A percentile compares a stretch with the other conserved stretches of the same genome.
Evolutionary conservation across 1,140 invertebrate species (phyloP).

Genomic region (Drosophila athabasca): DNA sequence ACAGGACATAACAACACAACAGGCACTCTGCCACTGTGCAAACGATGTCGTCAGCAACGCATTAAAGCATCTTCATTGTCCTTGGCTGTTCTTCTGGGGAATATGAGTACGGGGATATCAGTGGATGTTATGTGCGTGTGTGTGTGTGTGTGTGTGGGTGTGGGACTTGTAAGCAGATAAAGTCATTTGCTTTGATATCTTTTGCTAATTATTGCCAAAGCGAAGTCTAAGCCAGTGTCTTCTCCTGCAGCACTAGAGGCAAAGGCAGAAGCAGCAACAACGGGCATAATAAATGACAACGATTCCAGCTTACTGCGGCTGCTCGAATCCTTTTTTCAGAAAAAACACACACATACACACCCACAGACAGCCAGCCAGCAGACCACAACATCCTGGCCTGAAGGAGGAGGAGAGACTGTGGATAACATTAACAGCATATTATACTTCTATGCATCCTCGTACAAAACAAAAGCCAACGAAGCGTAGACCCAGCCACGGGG

Average conservation of each 20-base stretch:
- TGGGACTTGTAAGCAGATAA: slow-evolving; percentile 71
- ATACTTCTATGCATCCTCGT: slow-evolving; percentile 55
- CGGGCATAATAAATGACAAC: slow-evolving; percentile 77
- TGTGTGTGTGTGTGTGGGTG: slow-evolving; percentile 28
- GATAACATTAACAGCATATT: slow-evolving; percentile 77
- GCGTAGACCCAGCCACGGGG: slow-evolving; percentile 50
- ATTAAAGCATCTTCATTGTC: slow-evolving; percentile 72
- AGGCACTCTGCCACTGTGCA: slow-evolving; percentile 2
- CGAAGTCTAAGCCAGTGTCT: slow-evolving; percentile 66
- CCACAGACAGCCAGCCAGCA: slow-evolving; percentile 16
- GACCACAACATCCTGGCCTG: slow-evolving; percentile 51
- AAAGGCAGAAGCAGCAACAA: slow-evolving; percentile 29
- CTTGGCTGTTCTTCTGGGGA: slow-evolving; percentile 43
- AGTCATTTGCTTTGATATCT: slow-evolving; percentile 82
- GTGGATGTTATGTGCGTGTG: slow-evolving; percentile 24
- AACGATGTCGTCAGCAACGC: slow-evolving; percentile 54
- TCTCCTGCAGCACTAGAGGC: slow-evolving; percentile 15
- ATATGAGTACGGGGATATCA: slow-evolving; percentile 21
- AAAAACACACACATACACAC: slow-evolving; percentile 29
- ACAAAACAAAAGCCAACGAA: slow-evolving; percentile 75
- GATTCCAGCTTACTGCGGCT: slow-evolving; percentile 77
- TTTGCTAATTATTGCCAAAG: slow-evolving; percentile 79
- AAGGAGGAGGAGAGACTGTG: slow-evolving; percentile 1
- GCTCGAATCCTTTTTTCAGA: slow-evolving; percentile 73
- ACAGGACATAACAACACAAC: slow-evolving; percentile 35